phyloP scores from a whole-genome alignment of 2,113 vertebrate species.

The Leptobrachium leishanense region DNA sequence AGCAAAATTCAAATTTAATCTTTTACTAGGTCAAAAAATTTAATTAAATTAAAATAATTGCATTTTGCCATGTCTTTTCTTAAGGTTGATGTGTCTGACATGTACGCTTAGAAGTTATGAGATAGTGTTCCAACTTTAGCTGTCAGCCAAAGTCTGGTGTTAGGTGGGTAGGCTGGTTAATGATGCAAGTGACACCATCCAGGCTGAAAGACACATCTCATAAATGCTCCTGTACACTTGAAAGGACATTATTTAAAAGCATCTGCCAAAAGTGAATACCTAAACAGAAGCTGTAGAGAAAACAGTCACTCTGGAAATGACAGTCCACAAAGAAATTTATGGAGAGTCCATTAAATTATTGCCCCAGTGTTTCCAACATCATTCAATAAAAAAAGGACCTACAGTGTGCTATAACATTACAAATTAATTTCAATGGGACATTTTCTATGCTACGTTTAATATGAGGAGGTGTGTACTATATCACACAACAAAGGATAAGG shows the following conservation, averaged over 20 bases:
- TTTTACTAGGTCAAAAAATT: too few relatives aligned
- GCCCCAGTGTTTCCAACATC: constrained; percentile 5
- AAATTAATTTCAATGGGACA: neutral
- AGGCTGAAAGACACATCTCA: constrained; percentile 39
- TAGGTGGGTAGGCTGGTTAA: constrained; percentile 34
- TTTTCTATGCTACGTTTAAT: neutral
- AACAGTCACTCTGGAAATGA: constrained; percentile 3
- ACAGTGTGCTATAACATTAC: neutral
- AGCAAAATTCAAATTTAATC: too few relatives aligned
- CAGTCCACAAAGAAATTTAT: constrained; percentile 14
- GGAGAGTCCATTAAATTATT: neutral
- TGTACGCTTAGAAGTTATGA: constrained; percentile 35
- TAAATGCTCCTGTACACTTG: constrained; percentile 40
- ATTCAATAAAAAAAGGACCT: neutral
- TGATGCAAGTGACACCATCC: constrained; percentile 45
- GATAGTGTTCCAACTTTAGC: constrained; percentile 36
- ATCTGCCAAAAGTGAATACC: constrained; percentile 31
- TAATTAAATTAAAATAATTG: too few relatives aligned
- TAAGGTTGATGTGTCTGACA: constrained; percentile 34
- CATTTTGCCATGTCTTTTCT: too few relatives aligned
- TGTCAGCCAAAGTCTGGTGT: constrained; percentile 37
- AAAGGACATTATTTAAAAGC: constrained; percentile 30
- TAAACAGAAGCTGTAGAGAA: constrained; percentile 21
- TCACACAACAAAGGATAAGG: too few relatives aligned
- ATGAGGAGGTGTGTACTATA: too few relatives aligned